Conservation (phyloP, 2,797 vertebrate species). For the Manis crassicaudata region DNA sequence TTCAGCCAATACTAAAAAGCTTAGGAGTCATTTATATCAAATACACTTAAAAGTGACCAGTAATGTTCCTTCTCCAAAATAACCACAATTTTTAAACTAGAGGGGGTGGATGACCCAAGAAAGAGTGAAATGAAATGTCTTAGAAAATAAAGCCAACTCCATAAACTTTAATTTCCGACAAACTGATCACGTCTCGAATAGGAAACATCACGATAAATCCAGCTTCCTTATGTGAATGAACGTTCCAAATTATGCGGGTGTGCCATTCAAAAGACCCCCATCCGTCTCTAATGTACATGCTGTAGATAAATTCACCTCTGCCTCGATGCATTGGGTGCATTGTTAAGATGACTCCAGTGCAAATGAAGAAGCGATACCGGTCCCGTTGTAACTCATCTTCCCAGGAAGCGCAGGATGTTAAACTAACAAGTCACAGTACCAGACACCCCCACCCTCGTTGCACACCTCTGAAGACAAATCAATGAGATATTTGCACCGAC, state of each 20-base stretch:
- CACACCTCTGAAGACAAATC: constrained; percentile 83
- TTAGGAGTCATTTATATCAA: constrained; percentile 85
- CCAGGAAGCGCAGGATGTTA: constrained; percentile 86
- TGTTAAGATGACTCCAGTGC: constrained; percentile 88
- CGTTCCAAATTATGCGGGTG: constrained; percentile 70
- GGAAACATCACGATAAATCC: constrained; percentile 68
- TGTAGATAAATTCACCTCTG: constrained; percentile 88
- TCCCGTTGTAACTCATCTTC: constrained; percentile 90
- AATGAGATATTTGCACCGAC: constrained; percentile 82
- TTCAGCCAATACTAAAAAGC: constrained; percentile 86
- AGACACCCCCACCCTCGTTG: constrained; percentile 83
- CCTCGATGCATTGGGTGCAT: constrained; percentile 89
- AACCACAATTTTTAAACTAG: constrained; percentile 56
- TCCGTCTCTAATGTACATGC: constrained; percentile 76
- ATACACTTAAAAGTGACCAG: constrained; percentile 83
- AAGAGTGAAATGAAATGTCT: constrained; percentile 61
- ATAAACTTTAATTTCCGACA: constrained; percentile 74
- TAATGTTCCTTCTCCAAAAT: constrained; percentile 69
- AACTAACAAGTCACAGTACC: constrained; percentile 85
- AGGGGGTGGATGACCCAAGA: constrained; percentile 7
- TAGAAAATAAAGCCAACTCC: constrained; percentile 74
- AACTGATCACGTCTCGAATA: background rate
- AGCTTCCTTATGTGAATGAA: constrained; percentile 63
- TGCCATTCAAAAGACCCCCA: constrained; percentile 80
- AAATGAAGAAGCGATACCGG: constrained; percentile 86